These are phyloP conservation scores for Lepilemur ruficaudatus DNA, from an alignment of 2,797 vertebrate genomes.

Conservation along the genomic window DNA sequence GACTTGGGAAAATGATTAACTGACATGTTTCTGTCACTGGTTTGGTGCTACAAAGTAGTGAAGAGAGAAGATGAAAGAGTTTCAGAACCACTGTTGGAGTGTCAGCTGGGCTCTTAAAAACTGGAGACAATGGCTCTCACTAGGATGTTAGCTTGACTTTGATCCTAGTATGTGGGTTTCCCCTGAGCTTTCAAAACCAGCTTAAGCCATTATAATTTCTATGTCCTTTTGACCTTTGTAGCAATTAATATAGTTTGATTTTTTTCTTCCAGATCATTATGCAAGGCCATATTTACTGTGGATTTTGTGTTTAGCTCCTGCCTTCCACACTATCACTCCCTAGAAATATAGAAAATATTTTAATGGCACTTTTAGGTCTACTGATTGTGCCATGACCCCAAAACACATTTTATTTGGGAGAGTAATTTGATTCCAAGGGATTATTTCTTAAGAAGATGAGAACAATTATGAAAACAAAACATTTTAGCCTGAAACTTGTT, in stretches of 20 bases:
- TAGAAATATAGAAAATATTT: not conserved
- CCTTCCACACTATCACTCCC: not conserved
- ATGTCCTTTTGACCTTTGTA: not conserved
- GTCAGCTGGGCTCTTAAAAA: not conserved
- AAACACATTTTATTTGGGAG: not conserved
- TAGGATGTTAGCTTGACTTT: not conserved
- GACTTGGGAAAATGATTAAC: not conserved
- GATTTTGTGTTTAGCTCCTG: not conserved
- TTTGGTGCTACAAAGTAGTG: not conserved
- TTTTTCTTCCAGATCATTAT: not conserved
- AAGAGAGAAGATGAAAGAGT: not conserved
- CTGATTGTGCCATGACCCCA: not conserved
- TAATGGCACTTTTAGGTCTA: not conserved
- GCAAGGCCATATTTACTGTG: not conserved
- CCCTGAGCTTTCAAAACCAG: not conserved
- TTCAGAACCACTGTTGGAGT: not conserved
- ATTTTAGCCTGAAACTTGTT: constrained; percentile 26
- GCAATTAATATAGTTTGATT: not conserved
- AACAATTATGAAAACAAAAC: not conserved
- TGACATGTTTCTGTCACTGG: not conserved
- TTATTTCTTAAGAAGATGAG: constrained; percentile 16
- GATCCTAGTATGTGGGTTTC: not conserved
- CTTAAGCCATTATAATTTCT: not conserved
- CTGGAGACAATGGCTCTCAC: not conserved
- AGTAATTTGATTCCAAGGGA: constrained; percentile 1